These are phyloP conservation scores for Drosophila santomea DNA, from an alignment of 1,140 invertebrate species.

Conservation along the genomic window DNA sequence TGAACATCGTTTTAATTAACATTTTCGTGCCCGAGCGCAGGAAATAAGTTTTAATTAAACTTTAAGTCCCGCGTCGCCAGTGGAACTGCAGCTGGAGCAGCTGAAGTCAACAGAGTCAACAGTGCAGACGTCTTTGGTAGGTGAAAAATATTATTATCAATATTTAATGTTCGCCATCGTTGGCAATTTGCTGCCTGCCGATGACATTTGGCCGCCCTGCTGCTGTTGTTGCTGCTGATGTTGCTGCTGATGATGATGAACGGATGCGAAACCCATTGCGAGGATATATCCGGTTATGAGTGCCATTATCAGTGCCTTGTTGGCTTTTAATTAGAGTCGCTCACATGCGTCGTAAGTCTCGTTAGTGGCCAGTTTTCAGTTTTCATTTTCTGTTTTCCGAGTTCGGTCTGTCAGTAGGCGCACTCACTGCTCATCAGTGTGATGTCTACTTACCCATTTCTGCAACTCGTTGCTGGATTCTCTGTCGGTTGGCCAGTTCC, in stretches of 20 bases:
- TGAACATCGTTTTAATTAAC: constrained; percentile 68
- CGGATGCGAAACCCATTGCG: constrained; percentile 15
- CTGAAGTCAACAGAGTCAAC: constrained; percentile 18
- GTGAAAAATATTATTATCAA: constrained; percentile 57
- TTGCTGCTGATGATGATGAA: constrained; percentile 23
- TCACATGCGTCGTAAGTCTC: constrained; percentile 35
- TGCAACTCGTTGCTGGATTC: neutral
- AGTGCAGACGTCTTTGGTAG: constrained; percentile 27
- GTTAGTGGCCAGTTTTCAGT: constrained; percentile 48
- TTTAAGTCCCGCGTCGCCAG: constrained; percentile 11
- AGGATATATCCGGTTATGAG: constrained; percentile 38
- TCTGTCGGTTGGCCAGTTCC: neutral
- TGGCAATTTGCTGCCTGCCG: constrained; percentile 10
- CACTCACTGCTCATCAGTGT: constrained; percentile 13
- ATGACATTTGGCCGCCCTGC: no score
- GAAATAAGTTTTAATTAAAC: constrained; percentile 71
- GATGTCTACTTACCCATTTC: constrained; percentile 1
- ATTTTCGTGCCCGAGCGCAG: constrained; percentile 53
- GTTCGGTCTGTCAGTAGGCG: constrained; percentile 41
- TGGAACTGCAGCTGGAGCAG: neutral
- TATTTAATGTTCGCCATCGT: constrained; percentile 30
- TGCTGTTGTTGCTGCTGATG: no score
- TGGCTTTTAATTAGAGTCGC: constrained; percentile 64
- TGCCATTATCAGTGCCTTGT: constrained; percentile 48
- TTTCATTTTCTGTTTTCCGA: constrained; percentile 1